These are phyloP conservation scores for Anthoscopus minutus DNA, from an alignment of 2,113 vertebrate genomes.

Conservation along the genomic window DNA sequence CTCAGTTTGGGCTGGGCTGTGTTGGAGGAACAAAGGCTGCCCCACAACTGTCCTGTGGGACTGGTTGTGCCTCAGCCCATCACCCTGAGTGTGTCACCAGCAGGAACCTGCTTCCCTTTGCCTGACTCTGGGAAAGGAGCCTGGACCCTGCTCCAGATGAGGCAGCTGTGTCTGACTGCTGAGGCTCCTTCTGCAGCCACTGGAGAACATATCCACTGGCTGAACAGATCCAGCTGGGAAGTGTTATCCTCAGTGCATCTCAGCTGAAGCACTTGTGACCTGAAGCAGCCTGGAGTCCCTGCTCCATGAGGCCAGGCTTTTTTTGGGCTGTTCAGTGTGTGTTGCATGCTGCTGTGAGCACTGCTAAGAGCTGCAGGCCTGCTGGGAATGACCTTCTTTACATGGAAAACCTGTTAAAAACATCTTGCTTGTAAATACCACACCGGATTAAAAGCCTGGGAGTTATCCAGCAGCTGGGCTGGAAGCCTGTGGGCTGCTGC, in stretches of 20 bases:
- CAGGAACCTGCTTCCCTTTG: not conserved
- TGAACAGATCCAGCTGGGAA: not conserved
- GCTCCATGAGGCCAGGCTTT: not conserved
- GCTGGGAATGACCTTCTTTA: not conserved
- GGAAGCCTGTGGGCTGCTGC: not conserved
- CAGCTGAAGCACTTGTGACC: not conserved
- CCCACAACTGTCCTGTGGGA: not conserved
- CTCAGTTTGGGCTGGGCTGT: not conserved
- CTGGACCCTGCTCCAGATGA: not conserved
- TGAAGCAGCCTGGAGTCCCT: not conserved
- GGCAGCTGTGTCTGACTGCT: not conserved
- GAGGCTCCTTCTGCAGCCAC: not conserved
- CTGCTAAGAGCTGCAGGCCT: not conserved
- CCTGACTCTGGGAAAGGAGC: not conserved
- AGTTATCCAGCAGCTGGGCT: not conserved
- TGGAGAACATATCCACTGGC: not conserved
- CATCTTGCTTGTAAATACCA: constrained; percentile 5
- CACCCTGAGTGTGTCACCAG: not conserved
- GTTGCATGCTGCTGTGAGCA: not conserved
- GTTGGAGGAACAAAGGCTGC: not conserved
- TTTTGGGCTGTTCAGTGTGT: not conserved
- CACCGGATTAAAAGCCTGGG: not conserved
- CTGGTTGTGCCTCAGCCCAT: not conserved
- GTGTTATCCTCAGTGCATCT: not conserved
- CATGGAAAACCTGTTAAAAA: not conserved